Evolutionary conservation across 2,113 vertebrate species (phyloP).

Genomic region (Rhinolophus ferrumequinum): DNA sequence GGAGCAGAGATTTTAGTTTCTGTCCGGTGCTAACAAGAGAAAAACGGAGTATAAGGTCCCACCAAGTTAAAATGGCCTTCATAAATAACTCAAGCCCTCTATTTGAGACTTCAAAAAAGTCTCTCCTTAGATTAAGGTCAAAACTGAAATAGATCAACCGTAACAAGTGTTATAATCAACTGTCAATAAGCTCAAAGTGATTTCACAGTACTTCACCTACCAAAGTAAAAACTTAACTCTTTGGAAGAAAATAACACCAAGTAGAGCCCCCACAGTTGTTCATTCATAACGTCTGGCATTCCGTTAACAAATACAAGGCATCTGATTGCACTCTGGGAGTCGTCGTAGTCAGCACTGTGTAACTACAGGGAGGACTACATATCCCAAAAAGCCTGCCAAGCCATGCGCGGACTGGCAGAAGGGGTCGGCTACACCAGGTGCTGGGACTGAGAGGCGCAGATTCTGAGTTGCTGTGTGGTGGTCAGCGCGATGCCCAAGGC

Average conservation of each 20-base stretch:
- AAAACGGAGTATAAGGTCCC: neutral
- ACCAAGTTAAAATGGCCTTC: neutral
- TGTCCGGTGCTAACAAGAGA: neutral
- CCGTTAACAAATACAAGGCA: neutral
- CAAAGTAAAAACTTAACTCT: neutral
- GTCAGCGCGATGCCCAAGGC: no score
- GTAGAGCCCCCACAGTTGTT: neutral
- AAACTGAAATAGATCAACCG: neutral
- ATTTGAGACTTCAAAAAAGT: neutral
- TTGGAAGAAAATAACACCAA: neutral
- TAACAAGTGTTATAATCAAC: neutral
- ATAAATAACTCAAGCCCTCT: neutral
- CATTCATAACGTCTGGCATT: neutral
- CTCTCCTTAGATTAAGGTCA: neutral
- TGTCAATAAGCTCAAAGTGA: neutral
- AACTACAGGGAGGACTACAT: no score
- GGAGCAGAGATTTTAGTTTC: neutral
- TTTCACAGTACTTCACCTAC: neutral
- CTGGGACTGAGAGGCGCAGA: no score
- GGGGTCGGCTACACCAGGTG: no score
- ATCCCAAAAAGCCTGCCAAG: no score
- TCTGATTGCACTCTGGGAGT: neutral
- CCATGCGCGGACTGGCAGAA: no score
- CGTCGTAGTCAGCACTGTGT: no score
- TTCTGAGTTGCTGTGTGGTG: no score